Base-by-base conservation (phyloP, 2,888 invertebrate genomes). In the Dasypolia templi region DNA sequence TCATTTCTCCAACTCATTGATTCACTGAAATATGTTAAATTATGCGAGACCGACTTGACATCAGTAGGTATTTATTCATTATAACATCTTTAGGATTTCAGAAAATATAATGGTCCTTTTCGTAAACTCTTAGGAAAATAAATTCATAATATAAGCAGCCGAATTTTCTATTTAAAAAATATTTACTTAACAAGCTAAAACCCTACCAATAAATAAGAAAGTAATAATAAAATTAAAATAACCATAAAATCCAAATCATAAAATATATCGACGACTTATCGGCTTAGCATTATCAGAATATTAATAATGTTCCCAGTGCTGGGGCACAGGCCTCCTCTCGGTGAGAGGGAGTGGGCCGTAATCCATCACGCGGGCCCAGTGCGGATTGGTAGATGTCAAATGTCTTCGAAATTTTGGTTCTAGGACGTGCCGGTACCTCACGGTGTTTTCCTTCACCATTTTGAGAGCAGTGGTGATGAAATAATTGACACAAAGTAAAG, bases 211-310 rank as follows among this genome's bases (percentile, higher is more conserved):
- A 22, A 72, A n/a, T 3, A 29, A 32, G n/a, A 9, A 72, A 32
- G 3, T 72, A 11, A 26, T 11, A 69, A 49, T 32, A 0, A 42
- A 49, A 35, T 42, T 17, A 1, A 46, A 19, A 49, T 4, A 19
- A 17, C 55, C 2, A 29, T 4, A 22, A 5, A 46, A 39, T n/a
- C 14, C 35, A 3, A 22, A 26, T 4, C 1, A 19, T 42, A 17
- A 32, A 51, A 59, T 32, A 64, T 64, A 76, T 72, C 9, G 17
- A 5, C 53, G 5, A n/a, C 19, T 53, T 65, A 59, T 65, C 32
- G 12, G 42, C n/a, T n/a, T n/a, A n/a, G n/a, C n/a, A n/a, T n/a
- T n/a, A n/a, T n/a, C n/a, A n/a, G n/a, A n/a, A n/a, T n/a, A n/a
- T n/a, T n/a, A n/a, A n/a, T n/a, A n/a, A n/a, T n/a, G n/a, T n/a